Percentiles rank a stretch among this genome's conserved stretches.
These are phyloP conservation scores for Lagria hirta DNA, from an alignment of 2,888 invertebrate genomes.

Conservation along the genomic window DNA sequence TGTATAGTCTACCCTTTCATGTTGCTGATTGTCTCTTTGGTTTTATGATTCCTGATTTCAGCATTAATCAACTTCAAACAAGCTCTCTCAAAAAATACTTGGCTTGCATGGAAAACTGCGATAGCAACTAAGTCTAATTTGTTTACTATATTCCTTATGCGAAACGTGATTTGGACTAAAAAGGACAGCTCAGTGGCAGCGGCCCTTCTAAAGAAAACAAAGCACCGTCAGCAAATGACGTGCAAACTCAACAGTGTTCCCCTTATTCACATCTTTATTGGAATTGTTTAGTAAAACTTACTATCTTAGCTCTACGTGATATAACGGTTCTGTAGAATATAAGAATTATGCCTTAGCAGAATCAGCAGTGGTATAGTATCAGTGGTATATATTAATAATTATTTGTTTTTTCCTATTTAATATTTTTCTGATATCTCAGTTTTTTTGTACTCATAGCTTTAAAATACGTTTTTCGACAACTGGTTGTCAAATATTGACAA, in stretches of 20 bases:
- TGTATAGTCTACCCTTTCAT: conserved; percentile 15
- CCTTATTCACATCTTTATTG: no score
- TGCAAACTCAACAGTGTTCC: conserved; percentile 24
- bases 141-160: conserved; percentile 53
- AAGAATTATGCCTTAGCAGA: no score
- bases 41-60: conserved; percentile 11
- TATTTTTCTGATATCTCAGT: no score
- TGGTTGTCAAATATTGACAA: no score
- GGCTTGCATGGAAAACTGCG: conserved; percentile 33
- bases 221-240: conserved; percentile 29
- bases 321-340: no score
- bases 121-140: conserved; percentile 45
- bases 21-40: conserved; percentile 2
- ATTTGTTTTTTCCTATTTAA: conserved; percentile 1
- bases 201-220: conserved; percentile 41
- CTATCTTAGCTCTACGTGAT: no score
- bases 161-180: conserved; percentile 46
- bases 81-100: conserved; percentile 32
- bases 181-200: conserved; percentile 47
- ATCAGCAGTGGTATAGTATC: no score
- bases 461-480: no score
- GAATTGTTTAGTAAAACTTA: no score
- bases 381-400: conserved; percentile 5
- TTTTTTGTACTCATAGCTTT: no score
- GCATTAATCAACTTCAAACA: no score